Evolutionary conservation across 2,113 vertebrate genomes (phyloP).

Genomic region (Lycaon pictus): DNA sequence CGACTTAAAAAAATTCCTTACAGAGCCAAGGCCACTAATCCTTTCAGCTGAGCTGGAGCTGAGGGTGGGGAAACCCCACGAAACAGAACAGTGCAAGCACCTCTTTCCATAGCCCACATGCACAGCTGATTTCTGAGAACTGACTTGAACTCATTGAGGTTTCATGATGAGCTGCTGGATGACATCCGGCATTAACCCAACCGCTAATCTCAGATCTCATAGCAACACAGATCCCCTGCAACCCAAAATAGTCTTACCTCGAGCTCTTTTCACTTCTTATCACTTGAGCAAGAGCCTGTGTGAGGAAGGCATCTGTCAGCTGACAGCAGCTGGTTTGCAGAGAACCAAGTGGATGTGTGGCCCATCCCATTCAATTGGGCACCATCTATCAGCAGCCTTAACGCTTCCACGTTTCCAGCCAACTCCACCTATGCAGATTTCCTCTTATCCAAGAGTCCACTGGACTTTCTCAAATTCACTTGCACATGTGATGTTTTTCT

Average conservation of each 20-base stretch:
- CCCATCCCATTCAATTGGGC: constrained; percentile 54
- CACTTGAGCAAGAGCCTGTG: constrained; percentile 78
- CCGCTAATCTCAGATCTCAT: constrained; percentile 85
- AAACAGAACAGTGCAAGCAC: constrained; percentile 74
- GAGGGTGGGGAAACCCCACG: constrained; percentile 64
- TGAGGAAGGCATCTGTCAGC: constrained; percentile 84
- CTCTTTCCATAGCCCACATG: constrained; percentile 45
- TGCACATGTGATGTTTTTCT: neutral
- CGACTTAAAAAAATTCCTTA: constrained; percentile 24
- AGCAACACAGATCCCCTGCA: constrained; percentile 80
- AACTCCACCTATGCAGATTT: fast-evolving
- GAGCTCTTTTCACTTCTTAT: constrained; percentile 84
- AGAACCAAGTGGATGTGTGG: constrained; percentile 64
- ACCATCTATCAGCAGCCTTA: neutral
- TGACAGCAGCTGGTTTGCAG: constrained; percentile 81
- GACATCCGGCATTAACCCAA: constrained; percentile 82
- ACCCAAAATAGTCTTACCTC: constrained; percentile 86
- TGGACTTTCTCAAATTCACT: constrained; percentile 38
- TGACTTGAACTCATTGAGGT: constrained; percentile 79
- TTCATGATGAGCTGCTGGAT: constrained; percentile 85
- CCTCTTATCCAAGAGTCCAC: constrained; percentile 54
- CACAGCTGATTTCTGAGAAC: constrained; percentile 74
- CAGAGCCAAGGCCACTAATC: constrained; percentile 72
- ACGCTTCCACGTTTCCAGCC: neutral
- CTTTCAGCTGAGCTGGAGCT: constrained; percentile 48